phyloP scores from a whole-genome alignment of 2,797 vertebrate species.

The Melanotaenia maccullochi region DNA sequence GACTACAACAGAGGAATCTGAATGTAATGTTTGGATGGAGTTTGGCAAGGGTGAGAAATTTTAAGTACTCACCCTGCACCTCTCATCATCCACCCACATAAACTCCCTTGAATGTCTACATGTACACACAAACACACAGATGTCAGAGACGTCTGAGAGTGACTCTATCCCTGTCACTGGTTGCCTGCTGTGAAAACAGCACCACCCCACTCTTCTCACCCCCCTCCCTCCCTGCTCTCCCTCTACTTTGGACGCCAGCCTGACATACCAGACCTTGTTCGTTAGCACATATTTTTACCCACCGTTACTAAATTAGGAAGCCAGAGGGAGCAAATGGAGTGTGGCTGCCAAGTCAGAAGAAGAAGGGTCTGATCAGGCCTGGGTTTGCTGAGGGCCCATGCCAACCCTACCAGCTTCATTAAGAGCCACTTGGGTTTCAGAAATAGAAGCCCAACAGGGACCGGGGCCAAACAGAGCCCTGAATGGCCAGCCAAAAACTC shows the following conservation, averaged over 20 bases:
- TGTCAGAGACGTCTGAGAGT: conserved; percentile 72
- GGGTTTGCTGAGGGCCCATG: conserved; percentile 82
- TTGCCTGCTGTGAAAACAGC: conserved; percentile 77
- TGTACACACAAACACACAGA: conserved; percentile 67
- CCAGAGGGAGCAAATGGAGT: conserved; percentile 84
- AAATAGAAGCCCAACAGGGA: conserved; percentile 84
- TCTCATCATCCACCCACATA: conserved; percentile 55
- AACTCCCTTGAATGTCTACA: conserved; percentile 46
- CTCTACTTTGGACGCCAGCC: conserved; percentile 87
- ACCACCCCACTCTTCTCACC: conserved; percentile 13
- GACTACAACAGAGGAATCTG: conserved; percentile 50
- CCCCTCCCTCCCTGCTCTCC: conserved; percentile 41
- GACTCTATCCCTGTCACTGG: conserved; percentile 76
- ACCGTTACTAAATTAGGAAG: conserved; percentile 98
- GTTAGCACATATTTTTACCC: conserved; percentile 91
- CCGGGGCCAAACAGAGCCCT: conserved; percentile 76
- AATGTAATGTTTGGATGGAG: conserved; percentile 61
- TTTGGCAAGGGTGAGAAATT: conserved; percentile 70
- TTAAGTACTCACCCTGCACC: conserved; percentile 69
- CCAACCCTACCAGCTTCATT: conserved; percentile 83
- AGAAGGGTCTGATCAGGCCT: conserved; percentile 84
- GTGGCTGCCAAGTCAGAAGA: conserved; percentile 85
- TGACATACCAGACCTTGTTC: conserved; percentile 92
- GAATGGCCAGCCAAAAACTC: conserved; percentile 79
- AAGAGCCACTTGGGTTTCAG: conserved; percentile 82